Percentiles rank a stretch among this genome's conserved stretches.
Evolutionary conservation across 1,140 invertebrate genomes (phyloP).

Genomic region (Drosophila rhopaloa): DNA sequence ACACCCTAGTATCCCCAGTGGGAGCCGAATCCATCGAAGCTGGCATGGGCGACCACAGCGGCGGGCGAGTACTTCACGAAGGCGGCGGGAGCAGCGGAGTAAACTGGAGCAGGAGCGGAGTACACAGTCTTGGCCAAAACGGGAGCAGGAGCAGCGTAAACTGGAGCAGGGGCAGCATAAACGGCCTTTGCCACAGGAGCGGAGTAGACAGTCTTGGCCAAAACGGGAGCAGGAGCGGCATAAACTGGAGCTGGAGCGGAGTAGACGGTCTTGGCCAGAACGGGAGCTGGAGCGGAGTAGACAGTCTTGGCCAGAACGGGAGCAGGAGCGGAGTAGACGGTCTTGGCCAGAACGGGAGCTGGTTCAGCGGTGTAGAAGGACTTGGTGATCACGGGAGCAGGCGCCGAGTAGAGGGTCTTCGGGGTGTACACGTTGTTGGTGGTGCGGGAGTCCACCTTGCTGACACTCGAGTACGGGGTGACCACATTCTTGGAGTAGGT

Average conservation of each 20-base stretch:
- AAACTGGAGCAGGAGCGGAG: slow-evolving; percentile 67
- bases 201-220: slow-evolving; percentile 82
- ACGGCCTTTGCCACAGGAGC: slow-evolving; percentile 84
- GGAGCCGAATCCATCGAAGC: slow-evolving; percentile 85
- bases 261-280: slow-evolving; percentile 20
- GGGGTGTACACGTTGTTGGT: slow-evolving; percentile 86
- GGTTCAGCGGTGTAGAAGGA: slow-evolving; percentile 79
- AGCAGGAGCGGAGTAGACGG: slow-evolving; percentile 45
- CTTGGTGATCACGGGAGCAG: slow-evolving; percentile 67
- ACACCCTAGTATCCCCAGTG: slow-evolving; percentile 85
- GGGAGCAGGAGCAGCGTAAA: slow-evolving; percentile 73
- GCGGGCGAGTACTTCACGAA: slow-evolving; percentile 85
- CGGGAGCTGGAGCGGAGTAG: slow-evolving; percentile 47
- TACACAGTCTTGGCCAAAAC: slow-evolving; percentile 73
- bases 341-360: slow-evolving; percentile 85
- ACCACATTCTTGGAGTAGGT: slow-evolving; percentile 87
- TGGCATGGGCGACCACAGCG: slow-evolving; percentile 85
- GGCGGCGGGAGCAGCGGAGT: slow-evolving; percentile 73
- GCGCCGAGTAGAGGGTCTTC: slow-evolving; percentile 80
- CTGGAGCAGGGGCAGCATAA: slow-evolving; percentile 45
- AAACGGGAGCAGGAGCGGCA: slow-evolving; percentile 64
- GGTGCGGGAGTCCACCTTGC: slow-evolving; percentile 87
- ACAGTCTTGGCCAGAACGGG: slow-evolving; percentile 16
- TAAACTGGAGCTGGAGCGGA: slow-evolving; percentile 68
- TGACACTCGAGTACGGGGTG: slow-evolving; percentile 87